A percentile compares a stretch with the other conserved stretches of the same genome.
Evolutionary conservation across 1,140 invertebrate species (phyloP).

Genomic region (Lasioglossum albipes): DNA sequence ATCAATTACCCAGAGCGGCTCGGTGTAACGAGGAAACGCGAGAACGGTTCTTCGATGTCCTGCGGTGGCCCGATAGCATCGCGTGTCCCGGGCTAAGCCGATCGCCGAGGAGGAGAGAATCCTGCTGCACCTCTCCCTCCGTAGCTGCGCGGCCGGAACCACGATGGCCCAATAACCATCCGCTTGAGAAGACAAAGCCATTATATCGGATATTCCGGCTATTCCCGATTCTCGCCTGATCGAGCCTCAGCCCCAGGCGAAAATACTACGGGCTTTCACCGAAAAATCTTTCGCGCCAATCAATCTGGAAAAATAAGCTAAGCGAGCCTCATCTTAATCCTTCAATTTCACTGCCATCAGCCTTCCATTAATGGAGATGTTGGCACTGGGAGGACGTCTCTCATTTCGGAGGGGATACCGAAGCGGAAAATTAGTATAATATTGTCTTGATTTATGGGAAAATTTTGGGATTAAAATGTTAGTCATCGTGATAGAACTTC

Average conservation of each 20-base stretch:
- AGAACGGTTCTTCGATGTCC: neutral
- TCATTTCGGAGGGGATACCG: too few species aligned
- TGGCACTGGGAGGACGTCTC: too few species aligned
- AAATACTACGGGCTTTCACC: neutral
- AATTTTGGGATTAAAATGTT: too few species aligned
- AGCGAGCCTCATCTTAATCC: too few species aligned
- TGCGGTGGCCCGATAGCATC: neutral
- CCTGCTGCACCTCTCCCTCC: too few species aligned
- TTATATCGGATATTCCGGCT: neutral
- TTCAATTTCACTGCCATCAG: too few species aligned
- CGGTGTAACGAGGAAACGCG: slow-evolving; percentile 47
- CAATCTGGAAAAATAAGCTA: neutral
- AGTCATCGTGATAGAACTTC: too few species aligned
- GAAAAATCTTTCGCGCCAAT: neutral
- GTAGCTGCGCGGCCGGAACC: neutral
- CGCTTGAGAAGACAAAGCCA: neutral
- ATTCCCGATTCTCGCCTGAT: neutral
- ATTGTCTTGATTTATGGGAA: too few species aligned
- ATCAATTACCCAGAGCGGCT: slow-evolving; percentile 44
- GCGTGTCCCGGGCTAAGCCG: too few species aligned
- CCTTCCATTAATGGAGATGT: too few species aligned
- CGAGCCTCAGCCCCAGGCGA: neutral
- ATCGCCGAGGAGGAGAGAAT: neutral
- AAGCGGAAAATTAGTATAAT: too few species aligned
- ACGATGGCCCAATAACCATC: neutral